Evolutionary conservation across 2,113 vertebrate species (phyloP).

Genomic region (Egretta garzetta): DNA sequence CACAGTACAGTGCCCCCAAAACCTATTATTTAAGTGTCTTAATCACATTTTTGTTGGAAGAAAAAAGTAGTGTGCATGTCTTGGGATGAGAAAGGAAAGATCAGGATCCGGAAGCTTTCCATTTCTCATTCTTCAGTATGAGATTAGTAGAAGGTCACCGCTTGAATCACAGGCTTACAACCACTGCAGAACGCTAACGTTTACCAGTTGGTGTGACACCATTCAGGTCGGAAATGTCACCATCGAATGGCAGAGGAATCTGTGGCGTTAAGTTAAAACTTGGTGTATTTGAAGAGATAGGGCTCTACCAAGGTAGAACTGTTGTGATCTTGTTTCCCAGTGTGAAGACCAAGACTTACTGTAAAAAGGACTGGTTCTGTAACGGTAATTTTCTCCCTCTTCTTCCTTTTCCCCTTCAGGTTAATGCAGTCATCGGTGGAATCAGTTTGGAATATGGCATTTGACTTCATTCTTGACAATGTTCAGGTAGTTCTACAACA

Average conservation of each 20-base stretch:
- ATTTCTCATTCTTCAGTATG: not conserved
- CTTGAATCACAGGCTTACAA: not conserved
- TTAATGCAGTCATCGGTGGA: slow-evolving; percentile 96
- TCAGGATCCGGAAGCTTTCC: not conserved
- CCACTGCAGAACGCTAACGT: not conserved
- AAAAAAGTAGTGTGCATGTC: not conserved
- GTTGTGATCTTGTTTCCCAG: not conserved
- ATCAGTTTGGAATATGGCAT: slow-evolving; percentile 99
- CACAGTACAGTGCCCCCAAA: not conserved
- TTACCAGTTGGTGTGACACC: not conserved
- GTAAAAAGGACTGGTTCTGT: not conserved
- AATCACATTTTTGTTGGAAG: not conserved
- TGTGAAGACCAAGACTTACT: not conserved
- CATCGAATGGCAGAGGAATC: not conserved
- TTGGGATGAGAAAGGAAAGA: not conserved
- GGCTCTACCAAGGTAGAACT: not conserved
- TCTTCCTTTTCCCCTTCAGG: slow-evolving; percentile 68
- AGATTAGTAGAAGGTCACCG: not conserved
- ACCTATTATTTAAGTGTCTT: not conserved
- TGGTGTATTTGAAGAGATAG: not conserved
- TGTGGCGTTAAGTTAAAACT: not conserved
- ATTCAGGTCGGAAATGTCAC: not conserved
- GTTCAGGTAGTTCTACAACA: slow-evolving; percentile 98
- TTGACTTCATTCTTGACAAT: slow-evolving; percentile 99
- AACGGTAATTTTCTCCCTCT: not conserved